A percentile compares a stretch with the other conserved stretches of the same genome.
Conservation (phyloP, 2,797 vertebrate species). For the Phrynocephalus vlangalii region DNA sequence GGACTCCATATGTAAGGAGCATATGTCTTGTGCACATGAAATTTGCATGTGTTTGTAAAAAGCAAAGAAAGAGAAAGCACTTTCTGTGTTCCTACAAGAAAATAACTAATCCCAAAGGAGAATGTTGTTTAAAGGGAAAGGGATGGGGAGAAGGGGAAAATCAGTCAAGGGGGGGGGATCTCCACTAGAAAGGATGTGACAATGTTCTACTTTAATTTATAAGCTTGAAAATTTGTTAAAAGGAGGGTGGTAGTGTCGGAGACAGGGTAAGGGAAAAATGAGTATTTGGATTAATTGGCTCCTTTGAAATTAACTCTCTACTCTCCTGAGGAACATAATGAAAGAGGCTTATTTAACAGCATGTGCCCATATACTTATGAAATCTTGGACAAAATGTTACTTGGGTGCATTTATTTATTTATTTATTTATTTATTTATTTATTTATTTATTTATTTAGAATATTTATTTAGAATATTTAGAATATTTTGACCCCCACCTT, state of each 20-base stretch:
- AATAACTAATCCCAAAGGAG: slow-evolving; percentile 39
- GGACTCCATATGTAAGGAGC: background rate
- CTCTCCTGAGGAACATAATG: slow-evolving; percentile 36
- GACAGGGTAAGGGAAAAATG: slow-evolving; percentile 24
- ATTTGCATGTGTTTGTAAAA: background rate
- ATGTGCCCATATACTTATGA: slow-evolving; percentile 33
- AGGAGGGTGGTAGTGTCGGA: background rate
- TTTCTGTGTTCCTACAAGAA: background rate
- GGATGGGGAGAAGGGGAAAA: background rate
- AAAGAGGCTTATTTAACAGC: slow-evolving; percentile 52
- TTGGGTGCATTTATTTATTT: background rate
- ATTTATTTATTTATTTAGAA: no score
- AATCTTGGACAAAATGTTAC: slow-evolving; percentile 39
- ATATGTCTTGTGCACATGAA: slow-evolving; percentile 3
- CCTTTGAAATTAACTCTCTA: slow-evolving; percentile 51
- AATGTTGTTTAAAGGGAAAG: slow-evolving; percentile 28
- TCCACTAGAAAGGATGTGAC: background rate
- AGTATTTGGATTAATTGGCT: slow-evolving; percentile 31
- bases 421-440: no score
- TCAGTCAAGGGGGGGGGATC: background rate
- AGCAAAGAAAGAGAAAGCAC: background rate
- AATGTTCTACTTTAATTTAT: slow-evolving; percentile 29
- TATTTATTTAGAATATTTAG: no score
- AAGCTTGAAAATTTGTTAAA: slow-evolving; percentile 48
- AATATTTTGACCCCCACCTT: no score